These are phyloP conservation scores for Idaea straminata DNA, from an alignment of 2,888 invertebrate genomes.

Conservation along the genomic window DNA sequence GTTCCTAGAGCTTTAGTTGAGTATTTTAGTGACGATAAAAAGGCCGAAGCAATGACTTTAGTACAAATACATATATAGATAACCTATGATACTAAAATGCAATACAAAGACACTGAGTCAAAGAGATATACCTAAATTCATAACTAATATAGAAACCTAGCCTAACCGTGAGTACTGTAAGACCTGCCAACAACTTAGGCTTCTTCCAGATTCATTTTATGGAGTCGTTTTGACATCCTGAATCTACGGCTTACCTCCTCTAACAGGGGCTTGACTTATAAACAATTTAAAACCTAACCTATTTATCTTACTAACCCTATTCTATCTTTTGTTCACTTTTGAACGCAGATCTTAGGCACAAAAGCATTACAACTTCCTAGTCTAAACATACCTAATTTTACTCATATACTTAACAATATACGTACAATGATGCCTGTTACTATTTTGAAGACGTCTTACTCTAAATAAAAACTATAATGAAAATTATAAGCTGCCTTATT, in stretches of 20 bases:
- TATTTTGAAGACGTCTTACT: neutral
- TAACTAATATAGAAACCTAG: slow-evolving; percentile 20
- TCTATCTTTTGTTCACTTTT: neutral
- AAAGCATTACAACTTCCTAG: neutral
- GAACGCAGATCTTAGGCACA: neutral
- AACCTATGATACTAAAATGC: neutral
- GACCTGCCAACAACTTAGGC: slow-evolving; percentile 51
- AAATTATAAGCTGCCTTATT: neutral
- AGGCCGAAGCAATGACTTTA: slow-evolving; percentile 3
- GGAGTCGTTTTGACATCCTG: slow-evolving; percentile 34
- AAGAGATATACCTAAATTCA: slow-evolving; percentile 5
- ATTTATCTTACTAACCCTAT: neutral
- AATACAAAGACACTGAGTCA: neutral
- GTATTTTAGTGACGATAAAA: neutral
- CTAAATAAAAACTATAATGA: neutral
- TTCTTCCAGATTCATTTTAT: slow-evolving; percentile 42
- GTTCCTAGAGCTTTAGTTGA: neutral
- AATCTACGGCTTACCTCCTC: slow-evolving; percentile 44
- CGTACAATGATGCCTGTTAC: slow-evolving; percentile 2
- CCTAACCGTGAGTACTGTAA: slow-evolving; percentile 30
- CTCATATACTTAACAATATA: slow-evolving; percentile 3
- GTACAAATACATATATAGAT: neutral
- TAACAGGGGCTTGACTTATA: slow-evolving; percentile 24
- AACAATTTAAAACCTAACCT: neutral
- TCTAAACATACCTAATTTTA: neutral